phyloP scores from a whole-genome alignment of 2,888 invertebrate species.

The Sepiola atlantica region DNA sequence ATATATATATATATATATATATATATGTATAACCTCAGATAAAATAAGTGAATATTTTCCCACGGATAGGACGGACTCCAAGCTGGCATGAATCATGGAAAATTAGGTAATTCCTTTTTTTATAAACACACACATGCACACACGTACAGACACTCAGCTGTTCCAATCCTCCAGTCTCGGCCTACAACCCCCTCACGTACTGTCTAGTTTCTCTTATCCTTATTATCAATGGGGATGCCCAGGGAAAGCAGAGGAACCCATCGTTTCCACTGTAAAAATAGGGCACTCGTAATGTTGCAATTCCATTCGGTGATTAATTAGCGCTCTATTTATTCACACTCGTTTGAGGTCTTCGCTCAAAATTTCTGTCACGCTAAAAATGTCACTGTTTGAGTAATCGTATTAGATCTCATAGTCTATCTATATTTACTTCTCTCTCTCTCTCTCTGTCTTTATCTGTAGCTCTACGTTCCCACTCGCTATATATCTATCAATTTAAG shows the following conservation, averaged over 20 bases:
- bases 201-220: neutral
- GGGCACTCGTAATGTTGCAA: neutral
- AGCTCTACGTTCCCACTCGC: no score
- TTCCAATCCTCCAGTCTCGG: neutral
- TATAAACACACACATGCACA: neutral
- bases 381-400: no score
- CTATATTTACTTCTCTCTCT: no score
- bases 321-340: neutral
- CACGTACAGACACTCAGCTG: neutral
- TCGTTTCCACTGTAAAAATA: neutral
- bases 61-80: neutral
- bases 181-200: neutral
- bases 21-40: neutral
- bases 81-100: neutral
- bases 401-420: no score
- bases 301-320: neutral
- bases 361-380: neutral
- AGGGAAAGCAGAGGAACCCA: neutral
- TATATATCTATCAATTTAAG: no score
- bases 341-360: neutral
- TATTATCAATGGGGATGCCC: neutral
- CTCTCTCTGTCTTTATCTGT: no score
- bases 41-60: neutral
- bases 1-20: no score
- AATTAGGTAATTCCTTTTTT: neutral